phyloP scores from a whole-genome alignment of 1,140 invertebrate species.

The Mycetomoellerius zeteki region DNA sequence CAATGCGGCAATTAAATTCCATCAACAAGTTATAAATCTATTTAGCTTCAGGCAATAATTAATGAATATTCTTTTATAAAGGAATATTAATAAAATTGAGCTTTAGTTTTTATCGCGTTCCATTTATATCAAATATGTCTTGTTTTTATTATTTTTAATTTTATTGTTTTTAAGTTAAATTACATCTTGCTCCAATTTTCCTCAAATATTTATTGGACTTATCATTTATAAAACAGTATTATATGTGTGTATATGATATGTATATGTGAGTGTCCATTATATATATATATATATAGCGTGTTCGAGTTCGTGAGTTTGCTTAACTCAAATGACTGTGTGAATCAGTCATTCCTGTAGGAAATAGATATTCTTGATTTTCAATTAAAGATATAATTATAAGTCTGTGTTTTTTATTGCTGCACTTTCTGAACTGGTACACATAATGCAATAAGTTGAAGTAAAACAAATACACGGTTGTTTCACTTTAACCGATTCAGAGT shows the following conservation, averaged over 20 bases:
- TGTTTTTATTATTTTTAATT: background rate
- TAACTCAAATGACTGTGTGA: too few relatives aligned
- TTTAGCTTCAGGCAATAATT: background rate
- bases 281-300: too few relatives aligned
- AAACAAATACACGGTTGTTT: too few relatives aligned
- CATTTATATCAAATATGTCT: background rate
- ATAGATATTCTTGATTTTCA: background rate
- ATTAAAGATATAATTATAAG: background rate
- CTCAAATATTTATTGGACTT: background rate
- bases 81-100: too few relatives aligned
- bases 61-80: background rate
- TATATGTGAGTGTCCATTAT: too few relatives aligned
- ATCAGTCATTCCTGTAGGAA: background rate
- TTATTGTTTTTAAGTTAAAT: background rate
- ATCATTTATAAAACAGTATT: too few relatives aligned
- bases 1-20: slow-evolving; percentile 14
- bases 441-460: too few relatives aligned
- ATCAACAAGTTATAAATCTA: background rate
- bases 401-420: too few relatives aligned
- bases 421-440: too few relatives aligned
- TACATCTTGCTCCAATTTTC: background rate
- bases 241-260: too few relatives aligned
- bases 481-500: too few relatives aligned
- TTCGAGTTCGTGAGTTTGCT: too few relatives aligned
- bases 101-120: background rate